Conservation (phyloP, 2,113 vertebrate genomes). For the Columba janthina region DNA sequence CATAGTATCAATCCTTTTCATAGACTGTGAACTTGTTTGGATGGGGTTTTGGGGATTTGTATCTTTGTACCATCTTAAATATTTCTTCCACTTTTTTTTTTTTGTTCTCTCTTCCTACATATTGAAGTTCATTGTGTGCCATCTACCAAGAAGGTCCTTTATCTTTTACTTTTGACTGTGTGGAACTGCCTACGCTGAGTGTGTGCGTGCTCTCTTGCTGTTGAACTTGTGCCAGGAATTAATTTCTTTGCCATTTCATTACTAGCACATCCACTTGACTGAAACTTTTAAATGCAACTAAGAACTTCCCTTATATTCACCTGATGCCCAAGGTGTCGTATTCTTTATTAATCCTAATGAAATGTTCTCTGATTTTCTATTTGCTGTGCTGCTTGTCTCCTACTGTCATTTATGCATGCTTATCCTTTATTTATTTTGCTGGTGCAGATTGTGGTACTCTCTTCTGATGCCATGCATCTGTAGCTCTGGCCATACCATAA, state of each 20-base stretch:
- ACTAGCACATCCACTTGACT: background rate
- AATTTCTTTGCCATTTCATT: background rate
- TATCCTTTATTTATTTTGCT: background rate
- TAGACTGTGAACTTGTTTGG: background rate
- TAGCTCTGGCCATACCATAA: background rate
- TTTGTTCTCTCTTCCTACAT: background rate
- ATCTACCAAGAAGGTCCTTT: background rate
- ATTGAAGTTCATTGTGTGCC: background rate
- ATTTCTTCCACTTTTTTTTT: background rate
- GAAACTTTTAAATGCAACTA: background rate
- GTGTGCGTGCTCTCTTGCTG: background rate
- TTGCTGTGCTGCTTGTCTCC: background rate
- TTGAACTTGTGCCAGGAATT: background rate
- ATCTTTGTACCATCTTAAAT: background rate
- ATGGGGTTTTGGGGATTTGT: background rate
- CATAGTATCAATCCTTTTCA: background rate
- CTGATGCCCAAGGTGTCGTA: background rate
- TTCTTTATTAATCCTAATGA: background rate
- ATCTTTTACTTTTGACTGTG: background rate
- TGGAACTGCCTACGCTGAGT: background rate
- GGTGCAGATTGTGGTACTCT: background rate
- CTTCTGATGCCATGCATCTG: background rate
- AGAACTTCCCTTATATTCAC: background rate
- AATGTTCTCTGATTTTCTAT: background rate
- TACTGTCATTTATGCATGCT: background rate